phyloP scores from a whole-genome alignment of 2,888 invertebrate genomes.

The Craniophora ligustri region DNA sequence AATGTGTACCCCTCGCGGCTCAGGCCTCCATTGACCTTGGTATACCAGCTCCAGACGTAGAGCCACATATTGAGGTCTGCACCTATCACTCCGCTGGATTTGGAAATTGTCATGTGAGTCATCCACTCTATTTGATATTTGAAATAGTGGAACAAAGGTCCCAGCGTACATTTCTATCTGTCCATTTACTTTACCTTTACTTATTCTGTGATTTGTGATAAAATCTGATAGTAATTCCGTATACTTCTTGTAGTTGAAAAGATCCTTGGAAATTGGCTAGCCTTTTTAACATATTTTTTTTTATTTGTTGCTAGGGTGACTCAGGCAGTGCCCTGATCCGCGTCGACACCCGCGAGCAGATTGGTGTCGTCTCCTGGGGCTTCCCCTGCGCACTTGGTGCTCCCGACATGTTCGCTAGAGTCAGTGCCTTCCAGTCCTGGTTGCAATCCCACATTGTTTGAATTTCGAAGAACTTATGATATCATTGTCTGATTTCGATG shows the following conservation, averaged over 20 bases:
- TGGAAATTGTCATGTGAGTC: conserved; percentile 62
- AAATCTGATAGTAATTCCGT: too few species aligned
- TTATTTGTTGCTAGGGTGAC: conserved; percentile 52
- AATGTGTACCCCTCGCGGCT: conserved; percentile 44
- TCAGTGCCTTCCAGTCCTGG: conserved; percentile 33
- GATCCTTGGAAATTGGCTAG: too few species aligned
- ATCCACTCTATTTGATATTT: too few species aligned
- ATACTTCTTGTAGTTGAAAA: too few species aligned
- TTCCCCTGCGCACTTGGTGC: conserved; percentile 57
- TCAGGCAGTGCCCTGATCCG: conserved; percentile 58
- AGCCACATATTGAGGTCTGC: conserved; percentile 68
- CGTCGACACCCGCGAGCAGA: conserved; percentile 31
- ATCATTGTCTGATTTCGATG: too few species aligned
- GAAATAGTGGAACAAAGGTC: too few species aligned
- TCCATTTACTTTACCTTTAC: too few species aligned
- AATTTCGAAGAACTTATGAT: too few species aligned
- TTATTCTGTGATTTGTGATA: too few species aligned
- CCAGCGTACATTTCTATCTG: too few species aligned
- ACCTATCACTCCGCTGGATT: conserved; percentile 58
- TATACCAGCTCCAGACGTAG: conserved; percentile 56
- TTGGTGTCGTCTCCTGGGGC: conserved; percentile 63
- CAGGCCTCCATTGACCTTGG: conserved; percentile 48
- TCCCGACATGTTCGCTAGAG: conserved; percentile 58
- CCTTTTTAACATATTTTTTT: too few species aligned
- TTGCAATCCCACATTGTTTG: too few species aligned